Percentiles rank a stretch among this genome's conserved stretches.
Conservation (phyloP, 2,113 vertebrate genomes). For the Pleuronectes platessa region DNA sequence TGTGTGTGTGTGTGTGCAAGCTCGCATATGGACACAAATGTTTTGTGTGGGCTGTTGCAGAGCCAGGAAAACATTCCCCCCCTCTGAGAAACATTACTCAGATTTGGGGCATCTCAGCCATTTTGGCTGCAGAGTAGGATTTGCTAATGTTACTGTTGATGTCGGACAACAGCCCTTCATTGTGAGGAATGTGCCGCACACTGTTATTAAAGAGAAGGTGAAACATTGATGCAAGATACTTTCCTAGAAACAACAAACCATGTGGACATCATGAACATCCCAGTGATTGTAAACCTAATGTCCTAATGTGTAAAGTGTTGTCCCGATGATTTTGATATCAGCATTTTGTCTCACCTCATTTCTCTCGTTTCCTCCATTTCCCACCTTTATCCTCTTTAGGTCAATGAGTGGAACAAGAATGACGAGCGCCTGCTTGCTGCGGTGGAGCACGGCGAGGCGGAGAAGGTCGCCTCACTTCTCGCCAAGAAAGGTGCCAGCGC, state of each 20-base stretch:
- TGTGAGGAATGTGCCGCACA: not conserved
- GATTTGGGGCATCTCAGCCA: slow-evolving; percentile 34
- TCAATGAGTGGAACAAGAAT: slow-evolving; percentile 97
- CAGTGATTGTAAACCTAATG: not conserved
- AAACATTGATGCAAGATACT: not conserved
- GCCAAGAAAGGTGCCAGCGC: slow-evolving; percentile 94
- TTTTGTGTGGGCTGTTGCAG: slow-evolving; percentile 17
- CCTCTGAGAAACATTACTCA: slow-evolving; percentile 54
- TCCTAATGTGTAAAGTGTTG: not conserved
- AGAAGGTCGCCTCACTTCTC: slow-evolving; percentile 92
- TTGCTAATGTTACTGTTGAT: slow-evolving; percentile 22
- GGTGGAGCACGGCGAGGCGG: slow-evolving; percentile 93
- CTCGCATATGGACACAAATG: slow-evolving; percentile 26
- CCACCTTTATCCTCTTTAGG: slow-evolving; percentile 70
- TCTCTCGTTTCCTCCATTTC: not conserved
- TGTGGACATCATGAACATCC: not conserved
- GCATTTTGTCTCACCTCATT: not conserved
- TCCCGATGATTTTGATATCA: not conserved
- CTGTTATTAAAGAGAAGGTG: not conserved
- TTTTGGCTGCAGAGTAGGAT: slow-evolving; percentile 19
- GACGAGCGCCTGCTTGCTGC: slow-evolving; percentile 95
- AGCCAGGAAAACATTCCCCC: slow-evolving; percentile 38
- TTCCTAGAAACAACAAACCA: not conserved
- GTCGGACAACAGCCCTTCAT: not conserved
- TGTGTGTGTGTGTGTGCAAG: not conserved